Evolutionary conservation across 37 sponge, comb jelly and placozoan species (phyloP), one percentile per base, ranked within the genome.

Genomic region (Tethya wilhelma): DNA sequence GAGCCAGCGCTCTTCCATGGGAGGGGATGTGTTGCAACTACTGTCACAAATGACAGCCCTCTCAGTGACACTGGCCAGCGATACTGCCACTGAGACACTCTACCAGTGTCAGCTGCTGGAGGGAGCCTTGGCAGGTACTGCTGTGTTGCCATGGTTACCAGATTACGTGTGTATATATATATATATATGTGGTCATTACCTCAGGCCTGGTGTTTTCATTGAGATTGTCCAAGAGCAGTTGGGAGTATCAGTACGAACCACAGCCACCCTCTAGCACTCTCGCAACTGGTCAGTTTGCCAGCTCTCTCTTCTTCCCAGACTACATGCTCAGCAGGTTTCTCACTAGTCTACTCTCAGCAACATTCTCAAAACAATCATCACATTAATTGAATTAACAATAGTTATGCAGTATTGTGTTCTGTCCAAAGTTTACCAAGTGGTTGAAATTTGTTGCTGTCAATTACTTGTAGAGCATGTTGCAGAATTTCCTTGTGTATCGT

Each of bases 241-340:
- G 73, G 58, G 81, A 87, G 69, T 87, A 79, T 60, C 80, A 59
- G 2, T 87, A 87, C 59, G 41, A 75, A 9, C 87, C 87, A 19
- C 32, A 74, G 22, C 23, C 12, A 2, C 25, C 57, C 23, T 34
- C 25, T 19, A 4, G 4, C 33, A 6, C 8, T 4, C 29, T n/a
- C 31, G 67, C 23, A 28, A 42, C 25, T 28, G 14, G n/a, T 19
- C 20, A 64, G 20, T 22, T 75, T 12, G 42, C 68, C 44, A 25
- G 19, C 43, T 43, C n/a, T 17, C 19, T 73, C 25, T 80, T 67
- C 19, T 87, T 87, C 31, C 87, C 87, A 20, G 75, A 80, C 59
- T 74, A 80, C 62, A 87, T 87, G 87, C 74, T 79, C 31, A 62
- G 66, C 56, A 49, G 87, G 36, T 87, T 87, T 49, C 75, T 87